Conservation (phyloP, 1,140 invertebrate species). For the Drosophila miranda region DNA sequence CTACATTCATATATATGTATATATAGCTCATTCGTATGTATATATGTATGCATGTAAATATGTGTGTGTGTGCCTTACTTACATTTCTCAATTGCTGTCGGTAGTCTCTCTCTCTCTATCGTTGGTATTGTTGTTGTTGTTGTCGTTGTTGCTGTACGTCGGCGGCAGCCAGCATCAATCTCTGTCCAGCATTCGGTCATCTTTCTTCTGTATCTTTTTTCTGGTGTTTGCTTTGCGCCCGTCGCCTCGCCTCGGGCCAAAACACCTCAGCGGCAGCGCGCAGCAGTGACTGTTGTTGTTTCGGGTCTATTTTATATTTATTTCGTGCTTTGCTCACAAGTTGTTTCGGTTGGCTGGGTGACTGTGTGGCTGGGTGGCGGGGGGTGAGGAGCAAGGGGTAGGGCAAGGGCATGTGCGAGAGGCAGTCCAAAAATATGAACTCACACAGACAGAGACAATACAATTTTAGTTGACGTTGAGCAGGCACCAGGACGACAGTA, state of each 20-base stretch:
- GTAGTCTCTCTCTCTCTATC: constrained; percentile 28
- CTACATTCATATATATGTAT: constrained; percentile 1
- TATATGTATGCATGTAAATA: constrained; percentile 1
- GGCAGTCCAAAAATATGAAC: constrained; percentile 67
- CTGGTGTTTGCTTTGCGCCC: constrained; percentile 54
- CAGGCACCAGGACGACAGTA: constrained; percentile 7
- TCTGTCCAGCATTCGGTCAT: constrained; percentile 65
- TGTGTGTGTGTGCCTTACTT: constrained; percentile 50
- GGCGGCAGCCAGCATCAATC: constrained; percentile 75
- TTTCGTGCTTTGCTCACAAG: constrained; percentile 57
- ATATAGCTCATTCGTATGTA: no score
- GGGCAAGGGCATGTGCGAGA: constrained; percentile 14
- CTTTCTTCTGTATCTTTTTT: constrained; percentile 21
- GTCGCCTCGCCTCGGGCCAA: constrained; percentile 34
- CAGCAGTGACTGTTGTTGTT: constrained; percentile 35
- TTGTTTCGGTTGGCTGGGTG: no score
- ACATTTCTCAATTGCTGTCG: constrained; percentile 67
- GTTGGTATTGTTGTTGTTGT: constrained; percentile 24
- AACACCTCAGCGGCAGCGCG: constrained; percentile 50
- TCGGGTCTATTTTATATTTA: constrained; percentile 67
- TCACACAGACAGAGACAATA: constrained; percentile 13
- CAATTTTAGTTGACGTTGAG: constrained; percentile 14
- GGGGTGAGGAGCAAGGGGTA: constrained; percentile 4
- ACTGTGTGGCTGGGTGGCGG: constrained; percentile 11
- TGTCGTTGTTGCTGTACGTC: constrained; percentile 44